Evolutionary conservation across 1,140 invertebrate genomes (phyloP), one percentile per base, ranked within the genome.

Genomic region (Drosophila suzukii): DNA sequence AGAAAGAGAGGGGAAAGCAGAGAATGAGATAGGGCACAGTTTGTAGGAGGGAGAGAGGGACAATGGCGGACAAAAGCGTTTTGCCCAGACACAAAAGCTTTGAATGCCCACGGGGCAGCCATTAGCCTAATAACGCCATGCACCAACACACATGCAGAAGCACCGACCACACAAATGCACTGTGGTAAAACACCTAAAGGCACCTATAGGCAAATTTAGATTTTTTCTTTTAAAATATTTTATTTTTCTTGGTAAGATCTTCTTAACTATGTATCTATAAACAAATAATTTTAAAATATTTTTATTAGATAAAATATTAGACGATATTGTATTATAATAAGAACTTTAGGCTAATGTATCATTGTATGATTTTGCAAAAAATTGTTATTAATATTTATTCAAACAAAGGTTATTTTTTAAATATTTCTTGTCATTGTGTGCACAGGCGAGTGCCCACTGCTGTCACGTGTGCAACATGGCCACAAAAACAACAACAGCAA

Each of bases 101-200:
- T 72, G 78, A 88, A 89, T 89, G 80, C 80, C 84, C 84, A 84
- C 58, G 80, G 84, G 84, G 68, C 84, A 84, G 68, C 84, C 84
- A 89, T 89, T 89, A 89, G 84, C 84, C 84, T 89, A 89, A 89
- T 89, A 89, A 89, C 65, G 71, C 76, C 73, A 84, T 60, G 72
- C 80, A 65, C 46, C 46, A 62, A 59, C 65, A 67, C 74, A 50
- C 57, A 46, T 57, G 63, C 41, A 68, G 43, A 57, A 24, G 39
- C 58, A 27, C 36, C 30, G 41, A 53, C 41, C 30, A 12, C 36
- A 60, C 44, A 56, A 8, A 24, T 8, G 20, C 10, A 75, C 72
- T 51, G 59, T 75, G 51, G 32, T 7, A 15, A 15, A 27, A 4
- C 15, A 2, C 3, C n/a, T 41, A 13, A 6, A 10, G 10, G 7